A percentile compares a stretch with the other conserved stretches of the same genome.
phyloP scores from a whole-genome alignment of 2,797 vertebrate species.

The Delichon dasypus region DNA sequence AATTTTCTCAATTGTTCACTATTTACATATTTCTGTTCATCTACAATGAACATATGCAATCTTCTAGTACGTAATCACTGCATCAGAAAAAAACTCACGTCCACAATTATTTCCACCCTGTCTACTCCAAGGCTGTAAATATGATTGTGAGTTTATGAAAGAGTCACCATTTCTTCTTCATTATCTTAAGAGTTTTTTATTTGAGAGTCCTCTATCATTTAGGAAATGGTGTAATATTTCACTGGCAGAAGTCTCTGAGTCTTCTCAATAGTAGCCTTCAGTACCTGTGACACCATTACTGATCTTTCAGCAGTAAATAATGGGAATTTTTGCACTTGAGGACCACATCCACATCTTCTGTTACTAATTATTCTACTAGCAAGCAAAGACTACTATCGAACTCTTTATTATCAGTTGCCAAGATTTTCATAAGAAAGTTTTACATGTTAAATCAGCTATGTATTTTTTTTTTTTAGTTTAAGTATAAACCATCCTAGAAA shows the following conservation, averaged over 20 bases:
- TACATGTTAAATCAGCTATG: not conserved
- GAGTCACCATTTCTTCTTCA: not conserved
- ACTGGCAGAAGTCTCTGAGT: not conserved
- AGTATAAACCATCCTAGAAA: not conserved
- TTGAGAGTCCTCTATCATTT: not conserved
- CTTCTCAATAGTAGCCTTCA: not conserved
- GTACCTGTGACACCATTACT: not conserved
- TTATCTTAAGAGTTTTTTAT: not conserved
- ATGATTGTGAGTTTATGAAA: not conserved
- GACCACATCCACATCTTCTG: not conserved
- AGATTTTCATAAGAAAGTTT: not conserved
- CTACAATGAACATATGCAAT: not conserved
- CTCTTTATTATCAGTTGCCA: not conserved
- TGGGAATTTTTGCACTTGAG: not conserved
- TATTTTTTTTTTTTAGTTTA: not conserved
- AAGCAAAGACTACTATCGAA: not conserved
- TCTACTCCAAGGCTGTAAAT: not conserved
- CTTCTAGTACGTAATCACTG: not conserved
- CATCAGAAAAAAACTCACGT: accelerated
- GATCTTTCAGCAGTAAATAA: not conserved
- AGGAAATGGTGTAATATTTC: not conserved
- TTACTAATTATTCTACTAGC: not conserved
- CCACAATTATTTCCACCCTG: not conserved
- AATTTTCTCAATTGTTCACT: not conserved
- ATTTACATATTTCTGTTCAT: not conserved